phyloP scores from a whole-genome alignment of 2,797 vertebrate genomes.

The Philypnodon macrostomus region DNA sequence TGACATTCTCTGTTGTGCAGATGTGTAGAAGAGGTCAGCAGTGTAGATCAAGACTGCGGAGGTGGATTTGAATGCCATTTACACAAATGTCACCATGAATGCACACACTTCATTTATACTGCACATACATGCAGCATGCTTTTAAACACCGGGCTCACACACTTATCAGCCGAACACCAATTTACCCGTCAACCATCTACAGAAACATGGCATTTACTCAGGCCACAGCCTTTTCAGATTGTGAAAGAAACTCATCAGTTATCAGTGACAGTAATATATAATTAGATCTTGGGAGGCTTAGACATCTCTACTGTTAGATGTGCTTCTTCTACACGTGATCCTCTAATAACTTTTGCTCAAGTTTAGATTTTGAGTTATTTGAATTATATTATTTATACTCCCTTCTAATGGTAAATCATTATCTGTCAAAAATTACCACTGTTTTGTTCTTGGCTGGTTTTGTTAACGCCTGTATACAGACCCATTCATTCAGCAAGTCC shows the following conservation, averaged over 20 bases:
- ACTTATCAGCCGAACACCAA: conserved; percentile 7
- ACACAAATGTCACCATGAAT: conserved; percentile 18
- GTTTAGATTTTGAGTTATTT: too few species aligned
- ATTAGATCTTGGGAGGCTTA: neutral
- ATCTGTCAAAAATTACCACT: too few species aligned
- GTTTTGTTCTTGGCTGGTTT: too few species aligned
- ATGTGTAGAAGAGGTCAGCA: conserved; percentile 18
- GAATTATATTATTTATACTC: too few species aligned
- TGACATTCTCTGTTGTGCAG: conserved; percentile 1
- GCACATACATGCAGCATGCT: neutral
- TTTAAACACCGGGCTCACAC: conserved; percentile 4
- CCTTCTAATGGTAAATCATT: too few species aligned
- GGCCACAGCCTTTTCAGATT: conserved; percentile 6
- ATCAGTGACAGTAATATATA: neutral
- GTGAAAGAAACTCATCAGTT: neutral
- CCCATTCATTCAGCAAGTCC: too few species aligned
- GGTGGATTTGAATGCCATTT: conserved; percentile 17
- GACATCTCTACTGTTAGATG: neutral
- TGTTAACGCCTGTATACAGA: too few species aligned
- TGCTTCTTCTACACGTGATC: conserved; percentile 1
- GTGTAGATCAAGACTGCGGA: conserved; percentile 12
- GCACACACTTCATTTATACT: neutral
- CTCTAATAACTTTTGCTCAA: too few species aligned
- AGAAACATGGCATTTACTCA: neutral
- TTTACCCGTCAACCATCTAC: neutral